Percentiles rank a stretch among this genome's conserved stretches.
These are phyloP conservation scores for Ceratotherium simum DNA, from an alignment of 2,113 vertebrate genomes.

Conservation along the genomic window DNA sequence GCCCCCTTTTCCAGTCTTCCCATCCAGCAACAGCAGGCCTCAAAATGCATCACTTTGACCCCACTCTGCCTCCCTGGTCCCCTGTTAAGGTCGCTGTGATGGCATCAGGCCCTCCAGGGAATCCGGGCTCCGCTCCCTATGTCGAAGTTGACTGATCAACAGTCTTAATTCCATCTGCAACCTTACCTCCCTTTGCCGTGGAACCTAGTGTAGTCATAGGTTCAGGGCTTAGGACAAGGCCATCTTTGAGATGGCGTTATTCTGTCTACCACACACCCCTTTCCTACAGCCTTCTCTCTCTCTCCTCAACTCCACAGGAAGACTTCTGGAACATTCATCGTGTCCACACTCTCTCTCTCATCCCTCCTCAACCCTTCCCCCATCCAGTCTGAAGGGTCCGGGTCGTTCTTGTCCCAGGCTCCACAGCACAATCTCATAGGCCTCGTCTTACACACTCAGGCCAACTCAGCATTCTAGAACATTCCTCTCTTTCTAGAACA, in stretches of 20 bases:
- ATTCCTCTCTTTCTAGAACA: not conserved
- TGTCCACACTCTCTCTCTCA: not conserved
- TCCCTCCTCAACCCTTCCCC: not conserved
- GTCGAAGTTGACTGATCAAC: fast-evolving
- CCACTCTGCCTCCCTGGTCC: too few species aligned
- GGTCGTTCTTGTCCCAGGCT: not conserved
- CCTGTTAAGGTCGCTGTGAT: not conserved
- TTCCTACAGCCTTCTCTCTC: not conserved
- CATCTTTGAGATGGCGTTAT: too few species aligned
- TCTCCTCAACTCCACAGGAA: not conserved
- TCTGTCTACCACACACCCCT: not conserved
- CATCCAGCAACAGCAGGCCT: too few species aligned
- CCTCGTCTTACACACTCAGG: not conserved
- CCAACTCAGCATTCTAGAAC: not conserved
- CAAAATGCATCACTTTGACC: too few species aligned
- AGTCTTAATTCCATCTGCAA: not conserved
- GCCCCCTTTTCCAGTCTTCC: not conserved
- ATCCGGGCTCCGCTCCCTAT: not conserved
- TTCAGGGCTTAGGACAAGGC: not conserved
- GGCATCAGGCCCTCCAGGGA: not conserved
- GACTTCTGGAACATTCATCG: too few species aligned
- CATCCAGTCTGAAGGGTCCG: not conserved
- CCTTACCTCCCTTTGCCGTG: not conserved
- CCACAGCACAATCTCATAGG: not conserved
- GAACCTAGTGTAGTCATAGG: too few species aligned